Base-by-base conservation (phyloP, 92 coral and sea anemone species). In the Micromussa lordhowensis region DNA sequence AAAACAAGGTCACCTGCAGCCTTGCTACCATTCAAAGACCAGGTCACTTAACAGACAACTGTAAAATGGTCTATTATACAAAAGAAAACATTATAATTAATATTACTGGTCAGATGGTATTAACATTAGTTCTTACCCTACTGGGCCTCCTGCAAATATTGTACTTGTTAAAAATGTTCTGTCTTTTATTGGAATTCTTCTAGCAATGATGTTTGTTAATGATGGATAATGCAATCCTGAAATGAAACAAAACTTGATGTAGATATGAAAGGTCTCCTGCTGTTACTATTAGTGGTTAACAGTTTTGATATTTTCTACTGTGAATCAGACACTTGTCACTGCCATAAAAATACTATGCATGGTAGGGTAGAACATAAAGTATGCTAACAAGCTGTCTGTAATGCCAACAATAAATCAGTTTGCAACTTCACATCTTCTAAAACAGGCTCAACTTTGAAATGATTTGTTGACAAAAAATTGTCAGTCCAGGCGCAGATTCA, bases 211-310 rank as follows among this genome's bases (percentile, higher is more conserved):
- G 82, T 95, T 98, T 79, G 98, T 95, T 75, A 93, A 63, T 15
- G 98, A 93, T 3, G 99, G 99, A 88, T 96, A 98, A 87, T 95
- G 98, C 14, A 98, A 82, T 36, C 99, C 99, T 98, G n/a, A 40
- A 83, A 69, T 57, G 32, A 76, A 81, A 40, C 3, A 12, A 30
- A 38, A 30, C 57, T 21, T 54, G 13, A 29, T 12, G 3, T 14
- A 18, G 19, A 40, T 12, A 14, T 11, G 15, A 53, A 5, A 44
- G 51, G 51, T 44, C 10, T 40, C 10, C 1, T 51, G 16, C 4
- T 40, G 1, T 68, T 68, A 28, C 3, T 68, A 30, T 68, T 1
- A 68, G 32, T n/a, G n/a, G n/a, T n/a, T n/a, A n/a, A n/a, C n/a
- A 40, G 48, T 40, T 40, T 40, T 40, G 4, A 40, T 40, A 40